phyloP scores from a whole-genome alignment of 2,888 invertebrate genomes.

The Caenorhabditis sp. region DNA sequence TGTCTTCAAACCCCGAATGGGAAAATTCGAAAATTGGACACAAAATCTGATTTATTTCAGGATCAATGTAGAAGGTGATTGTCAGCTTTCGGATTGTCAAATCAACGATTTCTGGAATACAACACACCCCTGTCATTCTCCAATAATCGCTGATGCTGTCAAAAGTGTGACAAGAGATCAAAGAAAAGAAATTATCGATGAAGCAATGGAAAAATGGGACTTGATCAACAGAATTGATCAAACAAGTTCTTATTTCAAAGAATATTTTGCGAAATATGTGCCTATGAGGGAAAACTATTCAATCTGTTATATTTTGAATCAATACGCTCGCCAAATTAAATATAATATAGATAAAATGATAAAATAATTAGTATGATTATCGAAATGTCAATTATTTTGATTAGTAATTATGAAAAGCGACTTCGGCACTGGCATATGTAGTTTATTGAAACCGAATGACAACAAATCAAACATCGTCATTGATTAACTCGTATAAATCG shows the following conservation, averaged over 20 bases:
- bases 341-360: constrained; percentile 7
- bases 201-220: constrained; percentile 6
- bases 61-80: constrained; percentile 8
- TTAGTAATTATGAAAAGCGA: no score
- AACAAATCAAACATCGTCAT: no score
- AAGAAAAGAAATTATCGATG: constrained; percentile 6
- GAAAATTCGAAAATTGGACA: constrained; percentile 19
- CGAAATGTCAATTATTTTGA: no score
- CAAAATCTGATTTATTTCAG: constrained; percentile 12
- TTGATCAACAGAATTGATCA: background rate
- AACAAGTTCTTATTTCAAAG: no score
- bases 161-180: constrained; percentile 1
- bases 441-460: no score
- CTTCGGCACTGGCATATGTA: no score
- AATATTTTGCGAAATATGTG: no score
- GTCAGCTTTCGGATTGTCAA: constrained; percentile 6
- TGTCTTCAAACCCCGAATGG: no score
- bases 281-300: background rate
- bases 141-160: constrained; percentile 4
- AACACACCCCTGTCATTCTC: background rate
- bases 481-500: no score
- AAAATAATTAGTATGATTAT: background rate
- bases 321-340: constrained; percentile 1
- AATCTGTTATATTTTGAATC: background rate
- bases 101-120: background rate